Evolutionary conservation across 2,113 vertebrate genomes (phyloP).

Genomic region (Fulica atra): DNA sequence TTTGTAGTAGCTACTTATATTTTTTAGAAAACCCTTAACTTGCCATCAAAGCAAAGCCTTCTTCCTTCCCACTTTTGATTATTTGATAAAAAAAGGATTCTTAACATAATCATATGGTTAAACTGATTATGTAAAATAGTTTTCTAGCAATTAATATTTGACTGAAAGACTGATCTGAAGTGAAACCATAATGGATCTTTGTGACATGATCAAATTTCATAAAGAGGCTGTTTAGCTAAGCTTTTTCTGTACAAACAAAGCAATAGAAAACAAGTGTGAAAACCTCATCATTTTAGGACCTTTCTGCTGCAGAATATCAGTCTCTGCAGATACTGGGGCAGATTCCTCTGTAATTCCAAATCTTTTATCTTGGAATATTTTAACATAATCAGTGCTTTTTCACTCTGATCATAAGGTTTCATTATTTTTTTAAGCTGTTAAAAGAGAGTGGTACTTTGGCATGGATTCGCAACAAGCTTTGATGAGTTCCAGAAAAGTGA

Average conservation of each 20-base stretch:
- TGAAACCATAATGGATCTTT: not conserved
- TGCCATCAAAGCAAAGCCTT: conserved; percentile 24
- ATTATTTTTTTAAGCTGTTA: conserved; percentile 24
- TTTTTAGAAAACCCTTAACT: not conserved
- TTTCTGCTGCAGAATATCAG: not conserved
- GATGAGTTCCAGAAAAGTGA: conserved; percentile 61
- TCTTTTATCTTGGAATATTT: conserved; percentile 28
- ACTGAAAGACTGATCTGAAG: conserved; percentile 33
- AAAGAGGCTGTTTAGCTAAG: not conserved
- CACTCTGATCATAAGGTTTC: conserved; percentile 3
- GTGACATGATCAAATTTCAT: conserved; percentile 8
- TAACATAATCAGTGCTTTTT: conserved; percentile 2
- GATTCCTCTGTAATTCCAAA: not conserved
- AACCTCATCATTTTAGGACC: not conserved
- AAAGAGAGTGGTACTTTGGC: conserved; percentile 38
- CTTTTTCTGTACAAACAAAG: not conserved
- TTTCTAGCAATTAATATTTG: conserved; percentile 57
- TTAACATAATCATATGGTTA: conserved; percentile 48
- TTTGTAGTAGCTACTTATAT: not conserved
- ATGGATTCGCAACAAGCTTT: conserved; percentile 23
- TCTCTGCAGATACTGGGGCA: not conserved
- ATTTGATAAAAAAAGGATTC: conserved; percentile 36
- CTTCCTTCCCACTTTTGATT: conserved; percentile 21
- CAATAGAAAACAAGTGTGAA: not conserved
- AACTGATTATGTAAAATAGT: conserved; percentile 45